A percentile compares a stretch with the other conserved stretches of the same genome.
phyloP scores from a whole-genome alignment of 2,888 invertebrate species.

The Apodemia zela region DNA sequence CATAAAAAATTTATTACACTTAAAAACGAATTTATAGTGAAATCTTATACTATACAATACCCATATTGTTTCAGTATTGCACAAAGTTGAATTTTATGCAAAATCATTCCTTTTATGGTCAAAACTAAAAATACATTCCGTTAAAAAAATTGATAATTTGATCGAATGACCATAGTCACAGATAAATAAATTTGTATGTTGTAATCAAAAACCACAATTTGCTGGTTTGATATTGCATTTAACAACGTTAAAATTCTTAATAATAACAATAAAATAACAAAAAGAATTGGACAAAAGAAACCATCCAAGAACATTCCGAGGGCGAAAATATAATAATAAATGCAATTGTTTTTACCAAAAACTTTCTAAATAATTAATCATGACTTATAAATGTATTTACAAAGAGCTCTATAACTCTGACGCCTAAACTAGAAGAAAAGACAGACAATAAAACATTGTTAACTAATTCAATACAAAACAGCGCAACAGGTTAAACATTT shows the following conservation, averaged over 20 bases:
- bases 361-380: constrained; percentile 54
- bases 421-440: constrained; percentile 10
- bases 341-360: constrained; percentile 68
- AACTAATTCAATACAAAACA: neutral
- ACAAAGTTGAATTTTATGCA: constrained; percentile 65
- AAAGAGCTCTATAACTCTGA: constrained; percentile 44
- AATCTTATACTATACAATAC: constrained; percentile 60
- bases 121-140: constrained; percentile 12
- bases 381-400: constrained; percentile 75
- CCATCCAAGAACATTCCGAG: constrained; percentile 72
- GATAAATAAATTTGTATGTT: constrained; percentile 20
- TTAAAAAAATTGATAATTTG: constrained; percentile 15
- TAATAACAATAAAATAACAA: constrained; percentile 78
- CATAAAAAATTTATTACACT: constrained; percentile 45
- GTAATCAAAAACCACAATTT: constrained; percentile 39
- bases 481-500: neutral
- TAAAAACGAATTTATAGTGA: constrained; percentile 53
- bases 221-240: constrained; percentile 57
- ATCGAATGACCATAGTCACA: constrained; percentile 6
- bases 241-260: constrained; percentile 78
- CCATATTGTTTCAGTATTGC: constrained; percentile 64
- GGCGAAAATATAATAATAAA: constrained; percentile 64
- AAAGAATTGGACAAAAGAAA: constrained; percentile 67
- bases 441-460: neutral
- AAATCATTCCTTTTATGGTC: constrained; percentile 53